Percentiles rank a stretch among this genome's conserved stretches.
Conservation (phyloP, 2,113 vertebrate genomes). For the Upupa epops region DNA sequence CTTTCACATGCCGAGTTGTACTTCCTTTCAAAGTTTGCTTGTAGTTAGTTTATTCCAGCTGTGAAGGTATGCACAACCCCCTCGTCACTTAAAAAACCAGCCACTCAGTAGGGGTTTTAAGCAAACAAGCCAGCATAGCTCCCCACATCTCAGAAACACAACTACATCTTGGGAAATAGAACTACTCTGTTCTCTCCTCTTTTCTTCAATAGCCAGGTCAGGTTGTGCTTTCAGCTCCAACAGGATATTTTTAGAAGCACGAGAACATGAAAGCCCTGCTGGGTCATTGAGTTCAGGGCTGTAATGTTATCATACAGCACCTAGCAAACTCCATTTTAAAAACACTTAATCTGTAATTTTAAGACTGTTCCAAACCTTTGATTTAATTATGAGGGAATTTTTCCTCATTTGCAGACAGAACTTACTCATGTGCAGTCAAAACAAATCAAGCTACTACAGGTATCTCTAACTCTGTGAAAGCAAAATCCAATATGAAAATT, state of each 20-base stretch:
- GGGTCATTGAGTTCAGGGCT: not conserved
- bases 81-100: not conserved
- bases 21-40: not conserved
- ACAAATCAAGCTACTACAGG: not conserved
- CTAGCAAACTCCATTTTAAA: not conserved
- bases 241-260: not conserved
- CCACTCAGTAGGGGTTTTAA: not conserved
- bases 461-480: not conserved
- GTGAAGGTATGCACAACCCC: not conserved
- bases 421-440: not conserved
- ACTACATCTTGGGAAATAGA: not conserved
- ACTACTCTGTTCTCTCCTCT: not conserved
- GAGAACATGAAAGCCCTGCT: not conserved
- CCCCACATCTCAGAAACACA: not conserved
- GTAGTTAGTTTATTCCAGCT: not conserved
- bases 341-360: not conserved
- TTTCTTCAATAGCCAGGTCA: not conserved
- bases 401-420: not conserved
- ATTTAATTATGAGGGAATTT: not conserved
- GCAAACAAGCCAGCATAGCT: not conserved
- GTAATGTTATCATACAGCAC: not conserved
- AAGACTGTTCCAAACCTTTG: not conserved
- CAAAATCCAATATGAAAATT: not conserved
- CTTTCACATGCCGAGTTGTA: not conserved
- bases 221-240: not conserved